Evolutionary conservation across 1,140 invertebrate species (phyloP).

Genomic region (Lordiphosa collinella): DNA sequence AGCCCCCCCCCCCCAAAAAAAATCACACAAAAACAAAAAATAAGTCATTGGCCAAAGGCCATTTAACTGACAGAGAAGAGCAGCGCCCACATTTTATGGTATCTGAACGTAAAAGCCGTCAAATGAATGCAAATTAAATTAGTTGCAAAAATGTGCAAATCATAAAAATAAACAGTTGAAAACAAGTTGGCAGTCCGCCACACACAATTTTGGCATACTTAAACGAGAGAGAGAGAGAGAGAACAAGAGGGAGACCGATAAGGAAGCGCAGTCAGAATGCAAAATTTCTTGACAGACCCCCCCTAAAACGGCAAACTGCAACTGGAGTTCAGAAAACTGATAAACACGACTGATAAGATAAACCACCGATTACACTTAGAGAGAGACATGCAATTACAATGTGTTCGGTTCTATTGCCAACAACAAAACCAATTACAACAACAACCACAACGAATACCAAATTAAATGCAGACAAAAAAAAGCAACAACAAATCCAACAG

Average conservation of each 20-base stretch:
- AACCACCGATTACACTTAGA: slow-evolving; percentile 44
- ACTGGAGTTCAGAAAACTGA: slow-evolving; percentile 33
- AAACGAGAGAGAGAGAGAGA: no score
- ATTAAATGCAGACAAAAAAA: slow-evolving; percentile 8
- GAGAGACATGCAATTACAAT: slow-evolving; percentile 44
- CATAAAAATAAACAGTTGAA: slow-evolving; percentile 8
- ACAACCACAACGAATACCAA: slow-evolving; percentile 9
- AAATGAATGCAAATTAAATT: slow-evolving; percentile 36
- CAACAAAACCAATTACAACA: not conserved
- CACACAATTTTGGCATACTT: no score
- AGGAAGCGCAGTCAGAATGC: no score
- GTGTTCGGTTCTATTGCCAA: no score
- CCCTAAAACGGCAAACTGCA: slow-evolving; percentile 19
- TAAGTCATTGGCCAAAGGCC: slow-evolving; percentile 27
- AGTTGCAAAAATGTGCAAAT: slow-evolving; percentile 27
- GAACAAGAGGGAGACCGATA: no score
- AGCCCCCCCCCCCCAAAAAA: no score
- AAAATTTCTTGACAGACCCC: no score
- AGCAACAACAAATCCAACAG: slow-evolving; percentile 7
- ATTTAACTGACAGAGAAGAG: not conserved
- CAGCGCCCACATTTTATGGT: not conserved
- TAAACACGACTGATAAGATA: slow-evolving; percentile 46
- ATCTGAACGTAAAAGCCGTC: slow-evolving; percentile 2
- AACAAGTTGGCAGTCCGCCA: slow-evolving; percentile 1
- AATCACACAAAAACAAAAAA: slow-evolving; percentile 22